Percentiles rank a stretch among this genome's conserved stretches.
These are phyloP conservation scores for Leucoptera coffeella DNA, from an alignment of 2,888 invertebrate species.

Conservation along the genomic window DNA sequence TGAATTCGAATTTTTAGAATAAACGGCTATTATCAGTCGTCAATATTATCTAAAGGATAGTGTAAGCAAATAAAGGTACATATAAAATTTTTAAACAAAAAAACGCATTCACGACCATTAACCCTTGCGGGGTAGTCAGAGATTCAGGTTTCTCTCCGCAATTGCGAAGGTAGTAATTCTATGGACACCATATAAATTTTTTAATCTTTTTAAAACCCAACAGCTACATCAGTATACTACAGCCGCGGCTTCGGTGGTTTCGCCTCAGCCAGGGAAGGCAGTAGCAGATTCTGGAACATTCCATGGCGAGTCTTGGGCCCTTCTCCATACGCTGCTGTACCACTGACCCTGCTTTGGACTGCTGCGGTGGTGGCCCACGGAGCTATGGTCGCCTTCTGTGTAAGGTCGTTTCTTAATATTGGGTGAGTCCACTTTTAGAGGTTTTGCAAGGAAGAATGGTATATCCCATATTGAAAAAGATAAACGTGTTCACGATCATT, in stretches of 20 bases:
- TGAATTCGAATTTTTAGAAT: no score
- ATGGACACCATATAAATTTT: no score
- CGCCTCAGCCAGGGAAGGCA: constrained; percentile 25
- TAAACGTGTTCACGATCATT: no score
- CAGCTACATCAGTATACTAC: constrained; percentile 41
- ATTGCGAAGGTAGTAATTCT: no score
- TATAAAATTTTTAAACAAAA: no score
- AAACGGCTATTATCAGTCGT: not conserved
- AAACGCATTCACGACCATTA: no score
- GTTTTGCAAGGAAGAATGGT: no score
- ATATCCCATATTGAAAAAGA: no score
- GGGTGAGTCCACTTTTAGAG: constrained; percentile 17
- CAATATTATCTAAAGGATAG: not conserved
- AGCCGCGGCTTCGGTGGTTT: constrained; percentile 43
- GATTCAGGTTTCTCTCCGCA: no score
- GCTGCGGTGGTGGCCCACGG: constrained; percentile 25
- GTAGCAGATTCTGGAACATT: constrained; percentile 23
- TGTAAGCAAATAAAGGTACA: no score
- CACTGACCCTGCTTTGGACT: constrained; percentile 30
- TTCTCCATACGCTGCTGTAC: constrained; percentile 35
- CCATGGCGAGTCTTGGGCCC: constrained; percentile 41
- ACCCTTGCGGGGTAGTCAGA: no score
- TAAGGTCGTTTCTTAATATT: constrained; percentile 30
- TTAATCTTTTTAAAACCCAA: no score
- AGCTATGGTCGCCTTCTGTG: constrained; percentile 32